These are phyloP conservation scores for Diuraphis noxia DNA, from an alignment of 1,140 invertebrate genomes.

Conservation along the genomic window DNA sequence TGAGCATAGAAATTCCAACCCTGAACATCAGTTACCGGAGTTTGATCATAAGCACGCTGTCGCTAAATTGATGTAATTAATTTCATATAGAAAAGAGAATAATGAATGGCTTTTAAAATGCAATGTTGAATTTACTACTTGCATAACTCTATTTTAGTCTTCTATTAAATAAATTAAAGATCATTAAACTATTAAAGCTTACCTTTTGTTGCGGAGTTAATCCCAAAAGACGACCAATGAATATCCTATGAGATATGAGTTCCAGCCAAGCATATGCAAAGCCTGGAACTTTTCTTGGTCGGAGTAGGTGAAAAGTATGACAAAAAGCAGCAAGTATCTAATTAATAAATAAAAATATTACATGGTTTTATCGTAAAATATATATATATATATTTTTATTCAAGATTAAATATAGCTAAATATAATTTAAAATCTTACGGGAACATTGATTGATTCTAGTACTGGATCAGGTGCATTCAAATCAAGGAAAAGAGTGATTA, in stretches of 20 bases:
- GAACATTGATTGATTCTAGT: conserved; percentile 88
- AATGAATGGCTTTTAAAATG: conserved; percentile 12
- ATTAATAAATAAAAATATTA: conserved; percentile 10
- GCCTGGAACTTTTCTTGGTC: conserved; percentile 92
- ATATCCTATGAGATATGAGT: conserved; percentile 92
- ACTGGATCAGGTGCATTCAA: conserved; percentile 91
- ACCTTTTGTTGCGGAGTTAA: conserved; percentile 71
- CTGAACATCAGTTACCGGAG: conserved; percentile 54
- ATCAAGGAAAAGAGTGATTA: conserved; percentile 96
- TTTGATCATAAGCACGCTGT: conserved; percentile 43
- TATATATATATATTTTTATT: not conserved
- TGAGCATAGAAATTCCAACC: conserved; percentile 89
- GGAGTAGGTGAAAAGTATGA: conserved; percentile 87
- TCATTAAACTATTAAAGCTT: conserved; percentile 57
- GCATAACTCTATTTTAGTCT: conserved; percentile 60
- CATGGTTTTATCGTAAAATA: not conserved
- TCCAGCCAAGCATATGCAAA: conserved; percentile 99
- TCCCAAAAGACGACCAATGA: conserved; percentile 91
- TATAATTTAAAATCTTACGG: conserved; percentile 62
- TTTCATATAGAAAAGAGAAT: not conserved
- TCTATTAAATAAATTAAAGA: not conserved
- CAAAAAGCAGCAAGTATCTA: conserved; percentile 84
- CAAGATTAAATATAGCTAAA: conserved; percentile 14
- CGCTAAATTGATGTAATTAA: conserved; percentile 34
- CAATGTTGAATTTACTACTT: not conserved